Evolutionary conservation across 2,797 vertebrate species (phyloP).

Genomic region (Corythornis leucogaster): DNA sequence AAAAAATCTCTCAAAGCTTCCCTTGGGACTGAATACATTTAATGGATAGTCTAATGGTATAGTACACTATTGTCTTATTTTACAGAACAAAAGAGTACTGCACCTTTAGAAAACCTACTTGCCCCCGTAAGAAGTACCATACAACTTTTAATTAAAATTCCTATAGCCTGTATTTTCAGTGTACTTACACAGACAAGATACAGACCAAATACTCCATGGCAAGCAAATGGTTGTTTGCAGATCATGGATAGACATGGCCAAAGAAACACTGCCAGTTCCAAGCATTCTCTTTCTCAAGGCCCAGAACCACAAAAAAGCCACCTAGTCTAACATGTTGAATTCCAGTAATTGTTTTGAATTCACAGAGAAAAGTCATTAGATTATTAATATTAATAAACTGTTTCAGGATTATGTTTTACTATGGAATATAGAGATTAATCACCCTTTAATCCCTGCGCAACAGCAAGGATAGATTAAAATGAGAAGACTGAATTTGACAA

Average conservation of each 20-base stretch:
- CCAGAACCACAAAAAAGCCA: neutral
- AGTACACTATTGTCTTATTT: neutral
- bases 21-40: neutral
- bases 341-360: neutral
- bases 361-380: neutral
- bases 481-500: neutral
- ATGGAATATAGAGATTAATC: slow-evolving; percentile 12
- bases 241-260: neutral
- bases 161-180: neutral
- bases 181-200: neutral
- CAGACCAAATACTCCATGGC: neutral
- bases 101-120: neutral
- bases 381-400: neutral
- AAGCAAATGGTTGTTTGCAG: neutral
- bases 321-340: neutral
- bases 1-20: neutral
- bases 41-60: neutral
- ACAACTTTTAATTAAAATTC: slow-evolving; percentile 1
- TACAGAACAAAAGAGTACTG: neutral
- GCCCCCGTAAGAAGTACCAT: neutral
- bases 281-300: neutral
- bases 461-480: neutral
- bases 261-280: neutral
- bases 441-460: neutral
- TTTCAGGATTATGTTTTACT: neutral